Percentiles rank a stretch among this genome's conserved stretches.
Evolutionary conservation across 2,888 invertebrate species (phyloP).

Genomic region (Eucera pruinosa): DNA sequence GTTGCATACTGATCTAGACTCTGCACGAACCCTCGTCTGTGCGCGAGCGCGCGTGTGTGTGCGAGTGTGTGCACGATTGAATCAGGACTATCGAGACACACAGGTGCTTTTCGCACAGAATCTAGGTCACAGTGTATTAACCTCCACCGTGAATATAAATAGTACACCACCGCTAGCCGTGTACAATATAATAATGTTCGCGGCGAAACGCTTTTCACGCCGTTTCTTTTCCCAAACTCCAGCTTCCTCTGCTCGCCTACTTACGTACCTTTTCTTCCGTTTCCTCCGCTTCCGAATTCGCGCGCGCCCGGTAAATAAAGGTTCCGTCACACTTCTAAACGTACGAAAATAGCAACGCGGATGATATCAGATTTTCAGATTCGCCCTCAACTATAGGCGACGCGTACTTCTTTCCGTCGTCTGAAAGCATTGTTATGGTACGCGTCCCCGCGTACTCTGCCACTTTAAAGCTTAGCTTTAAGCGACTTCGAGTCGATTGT

Average conservation of each 20-base stretch:
- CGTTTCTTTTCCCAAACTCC: constrained; percentile 16
- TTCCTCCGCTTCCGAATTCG: background rate
- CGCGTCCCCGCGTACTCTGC: no score
- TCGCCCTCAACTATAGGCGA: constrained; percentile 42
- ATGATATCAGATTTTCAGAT: constrained; percentile 56
- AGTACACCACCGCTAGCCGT: constrained; percentile 41
- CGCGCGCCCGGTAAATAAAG: constrained; percentile 20
- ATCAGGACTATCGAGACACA: constrained; percentile 58
- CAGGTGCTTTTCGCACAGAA: constrained; percentile 61
- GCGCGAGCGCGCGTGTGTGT: no score
- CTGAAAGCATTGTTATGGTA: background rate
- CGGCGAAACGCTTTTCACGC: constrained; percentile 27
- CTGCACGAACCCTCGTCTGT: constrained; percentile 45
- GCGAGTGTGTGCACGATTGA: constrained; percentile 53
- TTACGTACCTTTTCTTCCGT: background rate
- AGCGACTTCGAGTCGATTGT: no score
- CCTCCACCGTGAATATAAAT: constrained; percentile 65
- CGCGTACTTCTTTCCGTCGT: background rate
- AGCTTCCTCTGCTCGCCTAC: no score
- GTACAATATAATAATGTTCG: constrained; percentile 43
- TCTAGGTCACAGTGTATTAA: constrained; percentile 64
- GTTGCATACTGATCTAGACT: constrained; percentile 53
- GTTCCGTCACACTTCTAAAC: background rate
- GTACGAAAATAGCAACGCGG: constrained; percentile 53
- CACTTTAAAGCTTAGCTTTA: no score